Conservation (phyloP, 2,113 vertebrate genomes). For the Fregata magnificens region DNA sequence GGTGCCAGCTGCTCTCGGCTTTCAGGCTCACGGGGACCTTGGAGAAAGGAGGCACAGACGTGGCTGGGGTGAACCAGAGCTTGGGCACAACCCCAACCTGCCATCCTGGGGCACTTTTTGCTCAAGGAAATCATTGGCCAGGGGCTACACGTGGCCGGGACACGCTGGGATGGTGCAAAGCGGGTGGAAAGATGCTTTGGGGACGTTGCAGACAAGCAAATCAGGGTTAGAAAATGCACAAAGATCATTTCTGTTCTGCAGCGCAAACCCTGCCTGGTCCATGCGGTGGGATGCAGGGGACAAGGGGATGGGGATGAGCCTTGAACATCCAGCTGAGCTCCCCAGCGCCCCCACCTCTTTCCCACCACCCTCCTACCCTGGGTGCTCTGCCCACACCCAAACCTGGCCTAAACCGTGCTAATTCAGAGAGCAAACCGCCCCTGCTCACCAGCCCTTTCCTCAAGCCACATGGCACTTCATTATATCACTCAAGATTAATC, state of each 20-base stretch:
- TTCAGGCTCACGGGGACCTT: neutral
- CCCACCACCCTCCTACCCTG: neutral
- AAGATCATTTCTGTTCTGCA: neutral
- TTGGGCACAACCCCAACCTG: neutral
- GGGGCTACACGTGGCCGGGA: neutral
- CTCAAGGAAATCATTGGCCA: neutral
- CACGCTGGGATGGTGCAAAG: neutral
- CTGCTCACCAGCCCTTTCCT: neutral
- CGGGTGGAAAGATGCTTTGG: neutral
- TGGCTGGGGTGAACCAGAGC: neutral
- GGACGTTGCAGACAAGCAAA: neutral
- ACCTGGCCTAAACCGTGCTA: neutral
- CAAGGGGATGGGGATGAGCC: neutral
- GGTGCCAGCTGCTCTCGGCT: neutral
- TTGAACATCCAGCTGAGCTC: neutral
- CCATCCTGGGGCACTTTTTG: neutral
- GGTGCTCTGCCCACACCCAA: neutral
- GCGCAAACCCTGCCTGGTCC: fast-evolving
- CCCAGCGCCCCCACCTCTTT: neutral
- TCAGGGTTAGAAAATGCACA: neutral
- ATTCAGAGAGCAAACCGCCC: neutral
- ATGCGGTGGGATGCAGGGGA: fast-evolving
- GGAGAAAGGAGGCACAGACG: neutral
- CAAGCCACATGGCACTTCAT: neutral
- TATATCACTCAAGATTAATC: constrained; percentile 40